Evolutionary conservation across 2,113 vertebrate genomes (phyloP), one percentile per base, ranked within the genome.

Genomic region (Antennarius striatus): DNA sequence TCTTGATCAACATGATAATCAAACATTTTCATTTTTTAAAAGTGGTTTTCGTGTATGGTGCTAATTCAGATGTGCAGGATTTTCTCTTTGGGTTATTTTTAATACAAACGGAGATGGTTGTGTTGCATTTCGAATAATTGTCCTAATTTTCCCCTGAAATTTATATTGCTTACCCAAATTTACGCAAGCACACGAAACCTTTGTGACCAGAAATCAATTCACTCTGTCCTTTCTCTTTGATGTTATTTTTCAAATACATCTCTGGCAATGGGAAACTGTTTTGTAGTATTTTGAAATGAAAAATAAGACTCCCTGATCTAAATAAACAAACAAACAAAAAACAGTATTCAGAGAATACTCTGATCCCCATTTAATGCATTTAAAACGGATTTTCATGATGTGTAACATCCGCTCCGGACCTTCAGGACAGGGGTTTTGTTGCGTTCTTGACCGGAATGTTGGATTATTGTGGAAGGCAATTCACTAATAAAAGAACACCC

Each of bases 401-500:
- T 73, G 14, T 43, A 70, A 75, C 65, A 81, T 83, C 53, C 82
- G 71, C n/a, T 48, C 40, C 51, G 75, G 56, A 61, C 43, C 50
- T 43, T 30, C 29, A 9, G 13, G 8, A 9, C 58, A 48, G 12
- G 43, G 42, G 10, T 50, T 74, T 71, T 64, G 69, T 60, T 43
- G 69, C 75, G 50, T 68, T 61, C 51, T 69, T 43, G 59, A 47
- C 56, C 66, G 56, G 79, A 69, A 85, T 65, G 45, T 72, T 68
- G 68, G 63, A 80, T 82, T 61, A 58, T 58, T 80, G 60, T 65
- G 12, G 28, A 75, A 47, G 14, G 32, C 49, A 65, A 71, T 46
- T 42, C 10, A 12, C 47, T 73, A 55, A 81, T 74, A 75, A 81
- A 85, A 68, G 53, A 15, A 2, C 15, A 17, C 56, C 29, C 22